These are phyloP conservation scores for Drymonia ruficornis DNA, from an alignment of 2,888 invertebrate species.

Conservation along the genomic window DNA sequence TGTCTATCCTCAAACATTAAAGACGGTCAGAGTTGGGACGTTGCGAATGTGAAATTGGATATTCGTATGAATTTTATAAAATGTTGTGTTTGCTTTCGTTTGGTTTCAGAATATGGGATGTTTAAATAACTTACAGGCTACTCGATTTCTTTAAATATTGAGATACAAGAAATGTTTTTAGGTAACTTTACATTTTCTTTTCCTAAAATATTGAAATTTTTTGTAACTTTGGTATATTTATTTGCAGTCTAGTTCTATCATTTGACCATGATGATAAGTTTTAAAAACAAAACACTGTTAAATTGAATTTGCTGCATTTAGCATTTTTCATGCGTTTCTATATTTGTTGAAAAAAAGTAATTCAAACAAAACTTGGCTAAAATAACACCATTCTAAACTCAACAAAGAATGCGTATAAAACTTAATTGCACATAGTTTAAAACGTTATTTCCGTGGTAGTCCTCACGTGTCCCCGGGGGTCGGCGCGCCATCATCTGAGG, in stretches of 20 bases:
- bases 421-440: slow-evolving; percentile 40
- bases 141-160: slow-evolving; percentile 7
- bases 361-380: no score
- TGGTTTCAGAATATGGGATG: slow-evolving; percentile 16
- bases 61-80: slow-evolving; percentile 50
- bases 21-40: slow-evolving; percentile 50
- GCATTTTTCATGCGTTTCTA: no score
- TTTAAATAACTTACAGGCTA: slow-evolving; percentile 3
- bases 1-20: slow-evolving; percentile 64
- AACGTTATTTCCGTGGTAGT: slow-evolving; percentile 51
- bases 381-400: not conserved
- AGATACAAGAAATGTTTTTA: not conserved
- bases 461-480: slow-evolving; percentile 44
- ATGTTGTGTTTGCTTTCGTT: slow-evolving; percentile 28
- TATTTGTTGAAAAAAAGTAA: no score
- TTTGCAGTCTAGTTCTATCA: no score
- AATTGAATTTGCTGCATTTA: no score
- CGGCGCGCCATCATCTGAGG: slow-evolving; percentile 55
- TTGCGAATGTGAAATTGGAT: slow-evolving; percentile 55
- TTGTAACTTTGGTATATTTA: no score
- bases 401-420: slow-evolving; percentile 31
- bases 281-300: no score
- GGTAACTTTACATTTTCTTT: no score
- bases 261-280: no score
- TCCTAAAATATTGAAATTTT: no score